phyloP scores from a whole-genome alignment of 1,140 invertebrate species.

The Reticulitermes speratus region DNA sequence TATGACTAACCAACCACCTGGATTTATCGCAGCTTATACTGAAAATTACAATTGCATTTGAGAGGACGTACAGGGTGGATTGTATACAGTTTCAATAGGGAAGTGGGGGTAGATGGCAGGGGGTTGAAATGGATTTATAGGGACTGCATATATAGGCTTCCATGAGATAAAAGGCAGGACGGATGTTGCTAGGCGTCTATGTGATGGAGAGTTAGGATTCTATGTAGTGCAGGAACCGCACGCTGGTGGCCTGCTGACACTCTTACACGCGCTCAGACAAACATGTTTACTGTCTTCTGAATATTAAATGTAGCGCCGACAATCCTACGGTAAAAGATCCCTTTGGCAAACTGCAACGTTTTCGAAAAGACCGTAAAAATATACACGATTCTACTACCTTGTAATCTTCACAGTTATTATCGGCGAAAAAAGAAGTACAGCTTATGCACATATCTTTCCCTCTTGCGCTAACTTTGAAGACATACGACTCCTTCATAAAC shows the following conservation, averaged over 20 bases:
- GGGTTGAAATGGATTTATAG: slow-evolving; percentile 29
- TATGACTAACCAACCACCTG: slow-evolving; percentile 27
- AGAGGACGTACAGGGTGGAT: slow-evolving; percentile 24
- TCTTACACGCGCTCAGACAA: no score
- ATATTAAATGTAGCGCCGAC: no score
- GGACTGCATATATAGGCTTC: slow-evolving; percentile 6
- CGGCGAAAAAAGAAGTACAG: no score
- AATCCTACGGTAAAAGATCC: no score
- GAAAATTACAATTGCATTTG: slow-evolving; percentile 30
- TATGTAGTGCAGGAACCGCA: neutral
- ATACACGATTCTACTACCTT: no score
- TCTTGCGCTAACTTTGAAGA: no score
- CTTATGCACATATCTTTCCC: no score
- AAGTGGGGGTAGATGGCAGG: slow-evolving; percentile 19
- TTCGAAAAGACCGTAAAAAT: no score
- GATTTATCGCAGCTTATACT: slow-evolving; percentile 27
- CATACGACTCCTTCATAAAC: no score
- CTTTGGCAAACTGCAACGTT: no score
- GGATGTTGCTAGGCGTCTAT: neutral
- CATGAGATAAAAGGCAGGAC: slow-evolving; percentile 14
- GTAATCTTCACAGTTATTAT: no score
- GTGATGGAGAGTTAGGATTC: neutral
- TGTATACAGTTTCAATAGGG: slow-evolving; percentile 29
- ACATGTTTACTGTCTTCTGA: no score
- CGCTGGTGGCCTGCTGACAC: neutral